Evolutionary conservation across 2,888 invertebrate genomes (phyloP).

Genomic region (Dichetophora obliterata): DNA sequence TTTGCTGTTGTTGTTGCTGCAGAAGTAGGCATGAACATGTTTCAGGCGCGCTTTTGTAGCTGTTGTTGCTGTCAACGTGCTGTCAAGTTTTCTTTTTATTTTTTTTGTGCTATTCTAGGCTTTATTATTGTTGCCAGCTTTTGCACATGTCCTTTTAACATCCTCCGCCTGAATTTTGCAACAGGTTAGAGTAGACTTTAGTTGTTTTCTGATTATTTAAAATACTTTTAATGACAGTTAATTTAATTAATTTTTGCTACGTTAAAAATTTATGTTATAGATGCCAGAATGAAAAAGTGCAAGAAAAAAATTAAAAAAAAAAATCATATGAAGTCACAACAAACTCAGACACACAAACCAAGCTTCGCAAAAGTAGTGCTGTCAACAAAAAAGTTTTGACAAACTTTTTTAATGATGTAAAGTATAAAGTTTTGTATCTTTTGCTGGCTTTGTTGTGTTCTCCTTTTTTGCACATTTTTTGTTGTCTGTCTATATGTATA

Average conservation of each 20-base stretch:
- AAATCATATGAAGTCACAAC: background rate
- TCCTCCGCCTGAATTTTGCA: constrained; percentile 10
- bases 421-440: constrained; percentile 66
- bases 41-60: background rate
- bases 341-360: too few relatives aligned
- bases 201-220: too few relatives aligned
- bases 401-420: constrained; percentile 65
- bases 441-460: constrained; percentile 43
- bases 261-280: too few relatives aligned
- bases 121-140: constrained; percentile 1
- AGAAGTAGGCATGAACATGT: background rate
- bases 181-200: background rate
- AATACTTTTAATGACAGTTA: too few relatives aligned
- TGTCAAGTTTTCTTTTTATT: background rate
- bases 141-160: constrained; percentile 3
- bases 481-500: constrained; percentile 44
- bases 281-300: background rate
- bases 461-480: constrained; percentile 50
- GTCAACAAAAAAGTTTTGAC: background rate
- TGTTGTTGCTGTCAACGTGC: background rate
- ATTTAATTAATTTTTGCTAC: too few relatives aligned
- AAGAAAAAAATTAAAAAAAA: background rate
- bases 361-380: background rate
- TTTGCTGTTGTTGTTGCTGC: background rate
- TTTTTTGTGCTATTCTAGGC: background rate